Evolutionary conservation across 2,888 invertebrate species (phyloP).

Genomic region (Watsonalla binaria): DNA sequence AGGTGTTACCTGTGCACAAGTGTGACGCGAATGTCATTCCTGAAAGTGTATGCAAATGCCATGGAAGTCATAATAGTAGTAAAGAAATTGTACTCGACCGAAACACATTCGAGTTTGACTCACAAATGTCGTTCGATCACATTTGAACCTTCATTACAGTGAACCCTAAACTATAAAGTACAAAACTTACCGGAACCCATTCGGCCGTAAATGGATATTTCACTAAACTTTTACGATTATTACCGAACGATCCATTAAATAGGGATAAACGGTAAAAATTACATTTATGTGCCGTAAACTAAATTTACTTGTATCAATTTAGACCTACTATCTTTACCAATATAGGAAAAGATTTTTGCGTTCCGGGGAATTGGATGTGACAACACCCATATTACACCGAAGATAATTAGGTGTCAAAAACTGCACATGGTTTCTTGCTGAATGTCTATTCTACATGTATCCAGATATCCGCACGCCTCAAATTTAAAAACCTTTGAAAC

Average conservation of each 20-base stretch:
- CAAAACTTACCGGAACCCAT: constrained; percentile 24
- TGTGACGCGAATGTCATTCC: background rate
- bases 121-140: constrained; percentile 29
- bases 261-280: constrained; percentile 9
- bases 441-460: too few relatives aligned
- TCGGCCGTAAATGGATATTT: constrained; percentile 20
- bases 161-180: constrained; percentile 27
- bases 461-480: too few relatives aligned
- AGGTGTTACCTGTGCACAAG: background rate
- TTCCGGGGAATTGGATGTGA: too few relatives aligned
- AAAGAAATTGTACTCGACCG: constrained; percentile 10
- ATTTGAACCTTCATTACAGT: constrained; percentile 30
- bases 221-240: constrained; percentile 29
- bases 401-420: too few relatives aligned
- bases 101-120: constrained; percentile 27
- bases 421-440: too few relatives aligned
- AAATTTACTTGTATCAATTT: too few relatives aligned
- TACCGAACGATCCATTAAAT: constrained; percentile 22
- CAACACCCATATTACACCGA: too few relatives aligned
- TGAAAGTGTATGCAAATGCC: background rate
- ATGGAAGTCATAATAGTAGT: constrained; percentile 12
- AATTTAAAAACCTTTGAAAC: too few relatives aligned
- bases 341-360: too few relatives aligned
- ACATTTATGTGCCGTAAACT: too few relatives aligned
- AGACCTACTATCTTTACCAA: too few relatives aligned